Base-by-base conservation (phyloP, 2,888 invertebrate species). In the Drosophila koepferae region DNA sequence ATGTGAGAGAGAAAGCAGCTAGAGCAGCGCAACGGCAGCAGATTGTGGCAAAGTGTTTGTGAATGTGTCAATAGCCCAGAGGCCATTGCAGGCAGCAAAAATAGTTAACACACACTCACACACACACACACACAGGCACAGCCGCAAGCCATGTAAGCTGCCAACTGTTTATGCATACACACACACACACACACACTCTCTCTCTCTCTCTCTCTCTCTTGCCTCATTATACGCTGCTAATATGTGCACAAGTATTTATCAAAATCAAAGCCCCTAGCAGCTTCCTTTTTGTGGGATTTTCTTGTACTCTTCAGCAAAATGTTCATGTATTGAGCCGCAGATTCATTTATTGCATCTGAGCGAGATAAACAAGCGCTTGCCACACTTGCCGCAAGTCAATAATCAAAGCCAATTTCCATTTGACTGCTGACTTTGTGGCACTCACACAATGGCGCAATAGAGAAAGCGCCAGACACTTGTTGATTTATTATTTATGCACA, bases 31-130 rank as follows among this genome's bases (percentile, higher is more conserved):
- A 56, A 20, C 56, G 18, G 63, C 55, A 76, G 78, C 87, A 79
- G 72, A 77, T 89, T 86, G 84, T 59, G 81, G 81, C 79, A 81
- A 73, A 81, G 73, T 89, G 85, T 77, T 81, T 89, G 74, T 62
- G 64, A 86, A 76, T 84, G 75, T 83, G 74, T 85, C 89, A 87
- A 81, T 80, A 86, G 81, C 87, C 82, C 41, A 64, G 60, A 77
- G 89, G 87, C 85, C 65, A 77, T 63, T 73, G 70, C 75, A 75
- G 77, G 68, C 64, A 81, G 66, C 73, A 71, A 71, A 71, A 78
- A 77, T 68, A 82, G 75, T 77, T 74, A 72, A 68, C 77, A 82
- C 16, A 48, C 61, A 54, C 43, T 14, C 43, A 14, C 18, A 34
- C 28, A 62, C 31, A 34, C 28, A 62, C 31, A 68, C 77, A 82